Conservation (phyloP, 2,113 vertebrate genomes). For the Orthonyx spaldingii region DNA sequence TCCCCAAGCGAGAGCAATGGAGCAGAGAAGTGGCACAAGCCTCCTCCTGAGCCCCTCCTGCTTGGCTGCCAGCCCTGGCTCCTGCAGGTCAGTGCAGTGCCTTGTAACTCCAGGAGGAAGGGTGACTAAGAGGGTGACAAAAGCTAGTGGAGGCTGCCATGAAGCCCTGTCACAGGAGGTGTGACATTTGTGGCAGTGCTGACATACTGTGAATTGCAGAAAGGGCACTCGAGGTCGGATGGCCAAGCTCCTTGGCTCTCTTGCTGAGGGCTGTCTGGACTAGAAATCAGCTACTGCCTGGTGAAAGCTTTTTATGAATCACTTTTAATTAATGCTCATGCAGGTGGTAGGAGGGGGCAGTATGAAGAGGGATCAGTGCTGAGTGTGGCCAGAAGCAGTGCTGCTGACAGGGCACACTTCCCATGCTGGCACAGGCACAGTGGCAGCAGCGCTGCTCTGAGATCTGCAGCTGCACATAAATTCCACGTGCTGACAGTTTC, state of each 20-base stretch:
- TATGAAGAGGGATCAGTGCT: background rate
- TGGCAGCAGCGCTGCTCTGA: rapidly evolving
- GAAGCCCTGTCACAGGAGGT: background rate
- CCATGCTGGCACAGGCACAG: background rate
- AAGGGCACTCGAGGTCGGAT: background rate
- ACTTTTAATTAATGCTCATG: background rate
- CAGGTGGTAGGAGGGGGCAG: background rate
- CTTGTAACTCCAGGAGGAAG: background rate
- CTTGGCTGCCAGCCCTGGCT: background rate
- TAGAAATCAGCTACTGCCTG: background rate
- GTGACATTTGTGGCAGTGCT: background rate
- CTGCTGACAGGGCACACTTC: background rate
- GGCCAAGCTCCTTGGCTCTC: background rate
- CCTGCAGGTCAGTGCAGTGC: background rate
- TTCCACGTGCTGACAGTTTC: rapidly evolving
- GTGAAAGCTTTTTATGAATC: background rate
- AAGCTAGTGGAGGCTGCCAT: background rate
- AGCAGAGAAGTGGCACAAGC: background rate
- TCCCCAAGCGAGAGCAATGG: background rate
- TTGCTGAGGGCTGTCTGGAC: background rate
- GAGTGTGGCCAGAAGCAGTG: background rate
- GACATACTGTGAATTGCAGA: background rate
- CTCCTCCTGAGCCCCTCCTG: background rate
- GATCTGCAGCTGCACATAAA: background rate
- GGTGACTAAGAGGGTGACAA: background rate